Base-by-base conservation (phyloP, 2,797 vertebrate species). In the Propithecus deckenii region DNA sequence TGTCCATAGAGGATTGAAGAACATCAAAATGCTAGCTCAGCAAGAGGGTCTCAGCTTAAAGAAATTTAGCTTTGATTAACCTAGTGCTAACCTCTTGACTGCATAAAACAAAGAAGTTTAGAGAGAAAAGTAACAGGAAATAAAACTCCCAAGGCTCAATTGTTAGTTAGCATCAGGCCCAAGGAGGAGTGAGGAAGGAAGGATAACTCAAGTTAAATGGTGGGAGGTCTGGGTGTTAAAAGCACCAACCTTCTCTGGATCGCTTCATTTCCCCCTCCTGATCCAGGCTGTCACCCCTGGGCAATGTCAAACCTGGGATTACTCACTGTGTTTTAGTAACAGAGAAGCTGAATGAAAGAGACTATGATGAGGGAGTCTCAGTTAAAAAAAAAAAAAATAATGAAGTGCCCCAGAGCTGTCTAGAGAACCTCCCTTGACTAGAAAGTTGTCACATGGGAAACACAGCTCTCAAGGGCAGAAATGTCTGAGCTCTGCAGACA, bases 21-120 rank as follows among this genome's bases (percentile, higher is more conserved):
- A 92, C 30, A 75, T 83, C 63, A 92, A 93, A 65, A 83, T 65
- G 18, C 2, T 38, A 96, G 75, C 57, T 72, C 38, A 63, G 69
- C 4, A 67, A 71, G 20, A 75, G 30, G 41, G 14, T 52, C 50
- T 91, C 65, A 52, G 13, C 32, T 84, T 43, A 80, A 80, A 91
- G 69, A 96, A 86, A 83, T 35, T 25, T 46, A 91, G 55, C 25
- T 89, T 94, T 78, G 71, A 80, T 83, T 57, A 86, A 72, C 69
- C 28, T 41, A 63, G 23, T 74, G 48, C 30, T 79, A 86, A 65
- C 15, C 22, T 63, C 30, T 88, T 86, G n/a, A 52, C 89, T 84
- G 87, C 61, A 81, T 25, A 67, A 75, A 81, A 85, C 43, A 86
- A 80, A 63, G 52, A 86, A 14, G 46, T 67, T 80, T 75, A 92